Percentiles rank a stretch among this genome's conserved stretches.
Conservation (phyloP, 2,888 invertebrate genomes). For the Labia minor region DNA sequence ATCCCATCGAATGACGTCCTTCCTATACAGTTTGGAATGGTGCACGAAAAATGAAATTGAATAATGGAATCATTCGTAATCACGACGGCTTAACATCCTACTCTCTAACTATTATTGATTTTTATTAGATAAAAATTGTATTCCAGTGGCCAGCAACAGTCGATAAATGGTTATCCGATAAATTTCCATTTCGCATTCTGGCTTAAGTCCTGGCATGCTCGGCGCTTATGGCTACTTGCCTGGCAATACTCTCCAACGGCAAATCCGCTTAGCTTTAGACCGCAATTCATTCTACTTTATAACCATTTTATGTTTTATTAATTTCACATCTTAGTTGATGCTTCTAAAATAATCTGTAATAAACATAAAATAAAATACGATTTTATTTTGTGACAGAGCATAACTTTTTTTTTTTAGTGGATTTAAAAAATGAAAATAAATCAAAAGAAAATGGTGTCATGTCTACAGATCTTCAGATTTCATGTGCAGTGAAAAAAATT, state of each 20-base stretch:
- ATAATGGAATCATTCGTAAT: not conserved
- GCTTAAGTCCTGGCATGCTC: not conserved
- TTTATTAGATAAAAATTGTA: not conserved
- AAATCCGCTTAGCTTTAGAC: constrained; percentile 4
- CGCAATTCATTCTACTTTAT: constrained; percentile 13
- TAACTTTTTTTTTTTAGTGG: not conserved
- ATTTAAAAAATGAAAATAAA: not conserved
- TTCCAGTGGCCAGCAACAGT: not conserved
- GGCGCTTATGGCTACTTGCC: constrained; percentile 5
- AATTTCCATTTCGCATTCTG: constrained; percentile 13
- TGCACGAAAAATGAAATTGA: not conserved
- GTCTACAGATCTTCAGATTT: not conserved
- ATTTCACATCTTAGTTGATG: constrained; percentile 13
- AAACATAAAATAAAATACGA: constrained; percentile 8
- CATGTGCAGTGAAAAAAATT: not conserved
- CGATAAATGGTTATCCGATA: constrained; percentile 1
- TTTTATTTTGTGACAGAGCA: not conserved
- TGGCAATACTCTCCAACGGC: not conserved
- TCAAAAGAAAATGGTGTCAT: not conserved
- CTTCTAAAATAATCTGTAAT: constrained; percentile 5
- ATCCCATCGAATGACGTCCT: not conserved
- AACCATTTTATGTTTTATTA: constrained; percentile 13
- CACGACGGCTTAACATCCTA: not conserved
- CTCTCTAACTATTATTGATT: not conserved
- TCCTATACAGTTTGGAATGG: not conserved